A percentile compares a stretch with the other conserved stretches of the same genome.
These are phyloP conservation scores for Cosmia pyralina DNA, from an alignment of 2,888 invertebrate genomes.

Conservation along the genomic window DNA sequence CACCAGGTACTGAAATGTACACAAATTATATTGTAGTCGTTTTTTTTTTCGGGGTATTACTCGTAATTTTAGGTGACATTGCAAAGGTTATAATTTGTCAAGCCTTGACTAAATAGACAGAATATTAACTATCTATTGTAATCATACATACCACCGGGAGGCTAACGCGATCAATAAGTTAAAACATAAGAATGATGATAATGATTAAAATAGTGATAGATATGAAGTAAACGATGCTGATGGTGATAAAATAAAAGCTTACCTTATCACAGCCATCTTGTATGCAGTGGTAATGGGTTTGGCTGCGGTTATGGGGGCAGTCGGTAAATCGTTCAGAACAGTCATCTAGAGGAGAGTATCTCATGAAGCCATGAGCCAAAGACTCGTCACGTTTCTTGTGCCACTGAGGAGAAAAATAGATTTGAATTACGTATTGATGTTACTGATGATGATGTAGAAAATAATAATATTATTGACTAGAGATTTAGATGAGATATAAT, in stretches of 20 bases:
- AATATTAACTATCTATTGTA: background rate
- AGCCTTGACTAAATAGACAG: background rate
- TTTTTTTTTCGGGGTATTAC: background rate
- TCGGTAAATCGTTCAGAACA: constrained; percentile 96
- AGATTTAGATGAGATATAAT: background rate
- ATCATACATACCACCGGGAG: background rate
- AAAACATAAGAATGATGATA: background rate
- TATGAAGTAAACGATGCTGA: background rate
- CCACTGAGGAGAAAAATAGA: constrained; percentile 91
- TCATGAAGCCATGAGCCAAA: constrained; percentile 97
- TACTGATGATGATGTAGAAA: background rate
- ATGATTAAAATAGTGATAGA: background rate
- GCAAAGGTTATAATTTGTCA: background rate
- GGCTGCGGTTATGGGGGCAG: constrained; percentile 98
- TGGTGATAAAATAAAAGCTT: constrained; percentile 30
- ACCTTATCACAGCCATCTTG: constrained; percentile 97
- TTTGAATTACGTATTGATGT: background rate
- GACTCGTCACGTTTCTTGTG: constrained; percentile 99
- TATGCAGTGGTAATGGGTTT: constrained; percentile 99
- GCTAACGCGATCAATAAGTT: background rate
- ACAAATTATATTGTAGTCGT: background rate
- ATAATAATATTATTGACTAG: background rate
- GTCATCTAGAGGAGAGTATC: constrained; percentile 98
- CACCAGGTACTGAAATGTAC: background rate
- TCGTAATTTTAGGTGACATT: background rate